Base-by-base conservation (phyloP, 1,140 invertebrate genomes). In the Lasaia peninsularis region DNA sequence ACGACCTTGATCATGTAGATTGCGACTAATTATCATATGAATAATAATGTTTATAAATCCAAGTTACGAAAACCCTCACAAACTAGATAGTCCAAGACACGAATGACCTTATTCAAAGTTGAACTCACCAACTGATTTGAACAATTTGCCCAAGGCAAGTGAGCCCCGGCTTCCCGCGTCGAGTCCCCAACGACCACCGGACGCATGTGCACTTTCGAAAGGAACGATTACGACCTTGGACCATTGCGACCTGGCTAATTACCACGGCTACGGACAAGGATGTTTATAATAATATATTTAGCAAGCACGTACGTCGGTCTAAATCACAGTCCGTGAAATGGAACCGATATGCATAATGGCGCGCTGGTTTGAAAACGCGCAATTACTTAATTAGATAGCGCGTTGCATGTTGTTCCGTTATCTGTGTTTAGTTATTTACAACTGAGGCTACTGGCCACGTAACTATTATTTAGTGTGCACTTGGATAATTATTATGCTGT, bases 281-380 rank as follows among this genome's bases (percentile, higher is more conserved):
- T 44, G 18, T 44, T 44, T 44, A 44, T 44, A 44, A 44, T 20
- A 44, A 44, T 44, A 44, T 20, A 44, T 10, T 44, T 44, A 5
- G 40, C 18, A 2, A 44, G 37, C 40, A 44, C 40, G 40, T 44
- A 44, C 40, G 40, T 44, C 9, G 40, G 40, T 44, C 40, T 62
- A 72, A 77, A 75, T 67, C 62, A 52, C 59, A 40, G 56, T 49
- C 61, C 62, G 52, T 73, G 64, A 63, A 67, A 62, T 63, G 8
- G 52, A 67, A 52, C 66, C 35, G 52, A 58, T 56, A 53, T 58
- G 24, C 56, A 62, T 58, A 52, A 65, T 69, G 63, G 59, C 52
- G 56, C 35, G 37, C 33, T 37, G 34, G 40, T 63, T 59, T 65
- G 16, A 59, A 68, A 61, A 65, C 59, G 64, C 9, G 37, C 58